These are phyloP conservation scores for Pelvicachromis taeniatus DNA, from an alignment of 2,113 vertebrate species.

Conservation along the genomic window DNA sequence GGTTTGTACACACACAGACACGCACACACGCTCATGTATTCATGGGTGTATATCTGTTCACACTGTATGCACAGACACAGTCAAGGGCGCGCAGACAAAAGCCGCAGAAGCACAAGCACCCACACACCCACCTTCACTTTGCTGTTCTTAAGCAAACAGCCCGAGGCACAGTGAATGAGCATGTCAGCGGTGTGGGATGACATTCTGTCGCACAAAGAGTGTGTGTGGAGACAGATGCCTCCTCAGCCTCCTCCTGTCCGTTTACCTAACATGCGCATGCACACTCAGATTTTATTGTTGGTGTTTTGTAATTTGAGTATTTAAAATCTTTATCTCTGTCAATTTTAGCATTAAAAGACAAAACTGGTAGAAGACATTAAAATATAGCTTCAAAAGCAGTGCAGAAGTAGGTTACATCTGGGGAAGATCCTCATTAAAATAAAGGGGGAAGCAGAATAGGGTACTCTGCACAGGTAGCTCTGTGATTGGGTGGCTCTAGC, in stretches of 20 bases:
- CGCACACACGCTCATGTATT: background rate
- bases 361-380: background rate
- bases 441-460: background rate
- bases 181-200: conserved; percentile 45
- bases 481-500: conserved; percentile 20
- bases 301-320: background rate
- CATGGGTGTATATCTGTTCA: conserved; percentile 9
- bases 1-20: background rate
- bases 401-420: conserved; percentile 5
- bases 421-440: conserved; percentile 36
- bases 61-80: conserved; percentile 40
- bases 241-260: conserved; percentile 21
- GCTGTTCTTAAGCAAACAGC: conserved; percentile 57
- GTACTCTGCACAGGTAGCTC: conserved; percentile 7
- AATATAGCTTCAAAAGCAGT: conserved; percentile 15
- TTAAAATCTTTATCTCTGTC: background rate
- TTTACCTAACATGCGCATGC: conserved; percentile 6
- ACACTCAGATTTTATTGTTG: background rate
- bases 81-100: conserved; percentile 47
- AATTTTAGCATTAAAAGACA: background rate
- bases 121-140: conserved; percentile 54
- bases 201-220: conserved; percentile 50
- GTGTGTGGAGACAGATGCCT: conserved; percentile 23
- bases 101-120: conserved; percentile 30
- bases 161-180: conserved; percentile 42